These are phyloP conservation scores for Chaetodon auriga DNA, from an alignment of 2,113 vertebrate genomes.

Conservation along the genomic window DNA sequence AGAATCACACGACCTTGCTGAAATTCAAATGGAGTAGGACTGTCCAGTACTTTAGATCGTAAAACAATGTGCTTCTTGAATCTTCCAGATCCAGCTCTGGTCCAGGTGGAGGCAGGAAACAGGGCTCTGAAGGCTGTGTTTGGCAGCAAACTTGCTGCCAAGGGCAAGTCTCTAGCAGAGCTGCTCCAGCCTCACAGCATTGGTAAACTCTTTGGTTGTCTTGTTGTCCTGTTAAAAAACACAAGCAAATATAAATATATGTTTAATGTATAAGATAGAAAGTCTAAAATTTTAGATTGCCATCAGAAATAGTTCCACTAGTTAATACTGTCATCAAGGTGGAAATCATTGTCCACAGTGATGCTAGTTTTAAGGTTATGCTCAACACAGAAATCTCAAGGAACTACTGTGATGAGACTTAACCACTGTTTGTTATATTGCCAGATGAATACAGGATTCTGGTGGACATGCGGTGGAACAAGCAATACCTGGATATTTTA, in stretches of 20 bases:
- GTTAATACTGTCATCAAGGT: background rate
- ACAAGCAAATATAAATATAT: background rate
- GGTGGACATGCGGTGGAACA: conserved; percentile 97
- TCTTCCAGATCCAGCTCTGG: conserved; percentile 83
- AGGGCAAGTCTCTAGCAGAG: conserved; percentile 89
- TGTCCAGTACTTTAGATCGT: background rate
- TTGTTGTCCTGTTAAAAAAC: background rate
- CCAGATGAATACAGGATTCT: conserved; percentile 93
- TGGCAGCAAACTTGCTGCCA: conserved; percentile 88
- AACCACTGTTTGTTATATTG: background rate
- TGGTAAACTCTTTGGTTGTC: conserved; percentile 80
- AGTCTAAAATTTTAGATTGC: too few relatives aligned
- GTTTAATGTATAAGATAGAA: background rate
- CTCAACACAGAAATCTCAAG: background rate
- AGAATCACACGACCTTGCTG: background rate
- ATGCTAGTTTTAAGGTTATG: background rate
- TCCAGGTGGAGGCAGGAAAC: conserved; percentile 91
- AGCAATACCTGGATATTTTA: conserved; percentile 93
- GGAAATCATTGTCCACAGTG: background rate
- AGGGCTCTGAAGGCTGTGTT: conserved; percentile 90
- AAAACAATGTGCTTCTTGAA: background rate
- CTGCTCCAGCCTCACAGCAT: conserved; percentile 90
- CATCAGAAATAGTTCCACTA: too few relatives aligned
- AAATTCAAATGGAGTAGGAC: background rate
- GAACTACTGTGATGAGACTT: too few relatives aligned